Conservation (phyloP, 2,113 vertebrate genomes). For the Anguilla rostrata region DNA sequence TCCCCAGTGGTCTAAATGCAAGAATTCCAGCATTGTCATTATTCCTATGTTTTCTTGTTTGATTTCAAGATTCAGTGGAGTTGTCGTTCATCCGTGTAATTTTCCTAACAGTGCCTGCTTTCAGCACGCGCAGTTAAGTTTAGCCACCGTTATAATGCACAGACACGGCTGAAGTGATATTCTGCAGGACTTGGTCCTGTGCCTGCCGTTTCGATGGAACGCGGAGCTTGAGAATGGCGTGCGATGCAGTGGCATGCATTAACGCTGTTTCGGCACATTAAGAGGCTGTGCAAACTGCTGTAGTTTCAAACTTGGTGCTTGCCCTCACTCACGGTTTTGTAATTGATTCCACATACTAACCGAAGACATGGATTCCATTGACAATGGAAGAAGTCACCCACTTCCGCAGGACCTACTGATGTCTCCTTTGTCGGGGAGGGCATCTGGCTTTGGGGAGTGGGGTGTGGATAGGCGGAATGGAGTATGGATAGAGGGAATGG, state of each 20-base stretch:
- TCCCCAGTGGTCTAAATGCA: not conserved
- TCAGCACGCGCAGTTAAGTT: not conserved
- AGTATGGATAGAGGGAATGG: not conserved
- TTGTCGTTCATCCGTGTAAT: not conserved
- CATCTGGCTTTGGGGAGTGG: not conserved
- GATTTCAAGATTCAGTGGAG: not conserved
- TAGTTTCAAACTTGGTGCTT: not conserved
- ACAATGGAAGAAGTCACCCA: not conserved
- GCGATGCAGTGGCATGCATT: not conserved
- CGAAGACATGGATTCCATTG: not conserved
- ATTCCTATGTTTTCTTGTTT: not conserved
- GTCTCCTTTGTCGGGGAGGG: not conserved
- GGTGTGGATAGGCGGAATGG: not conserved
- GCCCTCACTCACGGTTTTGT: not conserved
- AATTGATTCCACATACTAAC: constrained; percentile 4
- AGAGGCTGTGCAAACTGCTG: not conserved
- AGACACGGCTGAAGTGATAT: not conserved
- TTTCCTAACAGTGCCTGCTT: not conserved
- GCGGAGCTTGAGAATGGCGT: not conserved
- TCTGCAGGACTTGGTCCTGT: not conserved
- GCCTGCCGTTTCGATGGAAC: not conserved
- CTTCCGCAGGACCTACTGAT: not conserved
- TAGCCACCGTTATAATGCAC: not conserved
- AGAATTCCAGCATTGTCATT: not conserved
- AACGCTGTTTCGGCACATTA: not conserved